phyloP scores from a whole-genome alignment of 2,888 invertebrate species.

The Nomada ruficornis region DNA sequence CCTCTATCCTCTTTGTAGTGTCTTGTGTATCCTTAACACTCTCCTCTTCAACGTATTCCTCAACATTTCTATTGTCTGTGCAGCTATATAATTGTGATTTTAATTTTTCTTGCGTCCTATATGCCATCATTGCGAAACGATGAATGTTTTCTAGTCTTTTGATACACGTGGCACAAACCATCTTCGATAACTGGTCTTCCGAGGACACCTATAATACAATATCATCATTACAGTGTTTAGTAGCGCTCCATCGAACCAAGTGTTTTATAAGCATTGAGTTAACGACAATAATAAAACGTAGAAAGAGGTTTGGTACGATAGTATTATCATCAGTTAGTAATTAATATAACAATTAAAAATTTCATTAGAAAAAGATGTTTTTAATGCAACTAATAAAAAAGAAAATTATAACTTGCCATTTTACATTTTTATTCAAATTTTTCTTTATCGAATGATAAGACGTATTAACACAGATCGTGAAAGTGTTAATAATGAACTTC shows the following conservation, averaged over 20 bases:
- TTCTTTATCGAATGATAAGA: constrained; percentile 3
- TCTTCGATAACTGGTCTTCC: constrained; percentile 89
- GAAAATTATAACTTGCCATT: not conserved
- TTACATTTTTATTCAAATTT: not conserved
- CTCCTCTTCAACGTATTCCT: constrained; percentile 69
- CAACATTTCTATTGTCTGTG: constrained; percentile 57
- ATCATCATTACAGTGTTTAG: not conserved
- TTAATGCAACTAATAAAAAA: not conserved
- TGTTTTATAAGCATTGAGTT: not conserved
- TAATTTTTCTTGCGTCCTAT: constrained; percentile 87
- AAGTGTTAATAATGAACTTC: constrained; percentile 15
- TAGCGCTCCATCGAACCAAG: not conserved
- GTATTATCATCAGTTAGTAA: not conserved
- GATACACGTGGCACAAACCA: constrained; percentile 88
- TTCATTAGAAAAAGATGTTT: not conserved
- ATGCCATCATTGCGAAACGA: constrained; percentile 88
- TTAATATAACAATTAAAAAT: not conserved
- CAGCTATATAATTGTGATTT: constrained; percentile 77
- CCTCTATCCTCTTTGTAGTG: constrained; percentile 83
- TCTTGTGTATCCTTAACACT: constrained; percentile 75
- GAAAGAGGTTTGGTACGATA: not conserved
- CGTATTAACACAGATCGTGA: not conserved
- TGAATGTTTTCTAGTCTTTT: constrained; percentile 88
- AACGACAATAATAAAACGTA: not conserved
- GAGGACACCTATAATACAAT: constrained; percentile 86